Conservation (phyloP, 2,113 vertebrate genomes). For the Mus spicilegus region DNA sequence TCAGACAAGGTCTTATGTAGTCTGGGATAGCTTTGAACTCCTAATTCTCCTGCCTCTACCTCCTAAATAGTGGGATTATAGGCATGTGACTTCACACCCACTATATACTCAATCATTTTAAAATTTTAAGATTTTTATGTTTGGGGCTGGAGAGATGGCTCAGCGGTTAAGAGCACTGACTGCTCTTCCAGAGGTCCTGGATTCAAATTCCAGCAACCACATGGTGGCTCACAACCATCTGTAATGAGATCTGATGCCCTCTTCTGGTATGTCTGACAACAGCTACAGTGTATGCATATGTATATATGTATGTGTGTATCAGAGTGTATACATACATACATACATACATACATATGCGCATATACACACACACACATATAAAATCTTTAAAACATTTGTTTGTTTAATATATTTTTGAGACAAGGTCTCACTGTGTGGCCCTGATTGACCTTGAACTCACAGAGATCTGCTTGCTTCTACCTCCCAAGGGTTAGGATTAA, state of each 20-base stretch:
- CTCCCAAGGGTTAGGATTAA: neutral
- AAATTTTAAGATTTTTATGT: neutral
- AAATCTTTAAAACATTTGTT: neutral
- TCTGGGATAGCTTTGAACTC: neutral
- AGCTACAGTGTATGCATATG: no score
- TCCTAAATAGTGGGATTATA: neutral
- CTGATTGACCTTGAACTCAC: neutral
- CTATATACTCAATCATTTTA: neutral
- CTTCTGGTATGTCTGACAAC: no score
- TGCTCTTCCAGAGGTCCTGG: no score
- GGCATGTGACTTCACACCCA: neutral
- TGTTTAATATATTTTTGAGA: neutral
- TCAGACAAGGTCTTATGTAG: neutral
- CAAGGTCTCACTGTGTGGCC: neutral
- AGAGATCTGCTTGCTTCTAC: neutral
- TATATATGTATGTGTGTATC: no score
- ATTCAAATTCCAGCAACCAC: no score
- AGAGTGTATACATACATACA: no score
- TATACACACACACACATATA: no score
- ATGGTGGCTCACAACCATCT: no score
- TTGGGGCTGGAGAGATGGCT: no score
- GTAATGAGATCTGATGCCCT: no score
- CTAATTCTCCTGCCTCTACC: neutral
- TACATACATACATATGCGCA: no score
- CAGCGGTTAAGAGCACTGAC: no score